Evolutionary conservation across 2,113 vertebrate species (phyloP).

Genomic region (Heterocephalus glaber): DNA sequence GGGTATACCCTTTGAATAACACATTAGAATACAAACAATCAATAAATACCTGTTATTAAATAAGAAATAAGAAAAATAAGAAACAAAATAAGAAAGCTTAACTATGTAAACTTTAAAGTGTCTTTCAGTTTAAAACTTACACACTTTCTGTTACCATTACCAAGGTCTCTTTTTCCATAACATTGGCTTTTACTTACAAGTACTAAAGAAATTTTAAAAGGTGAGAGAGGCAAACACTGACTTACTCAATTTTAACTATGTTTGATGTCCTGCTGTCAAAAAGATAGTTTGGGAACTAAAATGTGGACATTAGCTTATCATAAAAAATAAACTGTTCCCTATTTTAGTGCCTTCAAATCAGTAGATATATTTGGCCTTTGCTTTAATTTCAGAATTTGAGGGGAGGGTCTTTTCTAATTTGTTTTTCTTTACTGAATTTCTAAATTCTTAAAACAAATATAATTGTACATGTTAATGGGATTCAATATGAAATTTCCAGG

Average conservation of each 20-base stretch:
- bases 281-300: not conserved
- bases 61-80: no score
- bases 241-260: not conserved
- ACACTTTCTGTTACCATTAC: not conserved
- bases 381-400: not conserved
- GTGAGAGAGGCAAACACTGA: not conserved
- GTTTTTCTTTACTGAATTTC: not conserved
- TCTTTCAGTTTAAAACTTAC: not conserved
- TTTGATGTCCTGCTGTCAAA: not conserved
- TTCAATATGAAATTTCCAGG: not conserved
- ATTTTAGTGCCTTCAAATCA: slow-evolving; percentile 9
- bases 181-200: not conserved
- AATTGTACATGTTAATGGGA: not conserved
- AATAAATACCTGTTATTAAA: no score
- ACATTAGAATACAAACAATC: not conserved
- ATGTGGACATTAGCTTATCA: not conserved
- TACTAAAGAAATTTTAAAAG: not conserved
- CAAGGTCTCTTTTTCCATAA: not conserved
- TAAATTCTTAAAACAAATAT: not conserved
- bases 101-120: not conserved
- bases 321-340: not conserved
- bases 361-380: not conserved
- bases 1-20: not conserved
- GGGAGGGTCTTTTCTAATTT: not conserved
- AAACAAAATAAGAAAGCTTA: not conserved